A percentile compares a stretch with the other conserved stretches of the same genome.
Evolutionary conservation across 2,797 vertebrate genomes (phyloP).

Genomic region (Psittacula echo): DNA sequence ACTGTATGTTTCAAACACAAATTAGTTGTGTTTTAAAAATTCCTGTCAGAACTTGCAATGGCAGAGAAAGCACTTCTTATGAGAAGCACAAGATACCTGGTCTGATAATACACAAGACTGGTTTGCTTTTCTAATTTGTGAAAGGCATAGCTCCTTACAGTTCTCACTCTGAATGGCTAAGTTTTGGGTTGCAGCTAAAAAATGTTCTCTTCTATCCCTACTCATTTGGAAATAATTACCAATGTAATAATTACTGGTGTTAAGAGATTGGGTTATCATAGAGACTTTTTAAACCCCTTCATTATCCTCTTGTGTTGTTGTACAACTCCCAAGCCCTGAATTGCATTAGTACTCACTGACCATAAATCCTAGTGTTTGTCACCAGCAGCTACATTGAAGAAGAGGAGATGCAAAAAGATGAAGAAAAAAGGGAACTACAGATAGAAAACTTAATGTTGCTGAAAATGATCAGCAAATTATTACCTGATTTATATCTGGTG

Average conservation of each 20-base stretch:
- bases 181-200: not conserved
- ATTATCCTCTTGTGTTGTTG: not conserved
- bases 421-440: not conserved
- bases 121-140: not conserved
- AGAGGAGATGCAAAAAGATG: not conserved
- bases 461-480: not conserved
- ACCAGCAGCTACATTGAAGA: not conserved
- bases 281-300: not conserved
- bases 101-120: not conserved
- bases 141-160: not conserved
- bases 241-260: not conserved
- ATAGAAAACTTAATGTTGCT: not conserved
- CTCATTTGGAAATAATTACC: constrained; percentile 4
- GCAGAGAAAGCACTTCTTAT: not conserved
- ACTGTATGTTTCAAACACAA: not conserved
- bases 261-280: not conserved
- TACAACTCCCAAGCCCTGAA: not conserved
- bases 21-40: not conserved
- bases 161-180: not conserved
- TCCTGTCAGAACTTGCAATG: not conserved
- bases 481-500: not conserved
- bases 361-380: not conserved
- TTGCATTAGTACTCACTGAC: not conserved
- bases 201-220: not conserved
- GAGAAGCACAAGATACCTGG: not conserved